Evolutionary conservation across 2,113 vertebrate species (phyloP).

Genomic region (Sporophila hypoxantha): DNA sequence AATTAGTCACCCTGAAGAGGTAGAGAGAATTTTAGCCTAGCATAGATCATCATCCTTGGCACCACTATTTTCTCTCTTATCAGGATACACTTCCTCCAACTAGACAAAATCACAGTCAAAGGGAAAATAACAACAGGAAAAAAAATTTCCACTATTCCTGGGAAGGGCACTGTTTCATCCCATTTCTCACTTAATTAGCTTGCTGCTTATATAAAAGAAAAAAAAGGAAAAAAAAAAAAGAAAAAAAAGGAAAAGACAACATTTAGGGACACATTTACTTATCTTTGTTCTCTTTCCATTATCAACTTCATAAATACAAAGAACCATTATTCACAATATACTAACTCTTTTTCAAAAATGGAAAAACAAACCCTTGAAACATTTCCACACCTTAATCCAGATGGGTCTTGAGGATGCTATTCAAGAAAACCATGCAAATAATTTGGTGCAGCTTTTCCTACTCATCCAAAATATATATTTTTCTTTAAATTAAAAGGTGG

Average conservation of each 20-base stretch:
- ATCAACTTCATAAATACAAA: constrained; percentile 76
- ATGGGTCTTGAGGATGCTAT: constrained; percentile 56
- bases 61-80: constrained; percentile 65
- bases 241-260: neutral
- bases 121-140: neutral
- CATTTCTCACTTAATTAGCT: constrained; percentile 17
- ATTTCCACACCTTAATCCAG: constrained; percentile 58
- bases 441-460: constrained; percentile 71
- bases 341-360: constrained; percentile 61
- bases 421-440: constrained; percentile 68
- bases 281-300: constrained; percentile 68
- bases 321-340: constrained; percentile 78
- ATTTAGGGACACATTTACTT: constrained; percentile 65
- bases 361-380: constrained; percentile 65
- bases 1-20: constrained; percentile 70
- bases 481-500: constrained; percentile 58
- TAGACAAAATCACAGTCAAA: constrained; percentile 56
- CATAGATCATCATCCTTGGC: constrained; percentile 56
- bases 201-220: neutral
- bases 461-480: constrained; percentile 53
- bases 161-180: constrained; percentile 10
- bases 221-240: fast-evolving
- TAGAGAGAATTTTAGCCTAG: constrained; percentile 68
- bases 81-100: constrained; percentile 58
- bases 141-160: constrained; percentile 19